phyloP scores from a whole-genome alignment of 2,888 invertebrate genomes.

The Hecatera dysodea region DNA sequence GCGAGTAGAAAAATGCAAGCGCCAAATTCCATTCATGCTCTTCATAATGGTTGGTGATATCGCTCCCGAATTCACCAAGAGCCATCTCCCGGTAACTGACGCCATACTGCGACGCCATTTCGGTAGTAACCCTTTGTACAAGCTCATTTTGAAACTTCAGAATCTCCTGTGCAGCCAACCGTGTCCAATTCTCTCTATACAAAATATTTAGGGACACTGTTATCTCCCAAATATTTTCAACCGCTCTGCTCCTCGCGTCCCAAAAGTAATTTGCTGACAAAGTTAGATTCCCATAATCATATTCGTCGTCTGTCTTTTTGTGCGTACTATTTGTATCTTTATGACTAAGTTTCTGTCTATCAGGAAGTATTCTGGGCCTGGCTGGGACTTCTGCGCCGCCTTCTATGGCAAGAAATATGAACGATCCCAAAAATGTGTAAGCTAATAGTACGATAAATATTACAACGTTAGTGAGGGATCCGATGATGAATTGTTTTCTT shows the following conservation, averaged over 20 bases:
- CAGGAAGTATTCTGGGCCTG: constrained; percentile 87
- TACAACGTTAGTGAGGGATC: constrained; percentile 95
- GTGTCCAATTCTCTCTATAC: constrained; percentile 97
- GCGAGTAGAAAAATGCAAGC: constrained; percentile 97
- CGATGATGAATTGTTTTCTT: constrained; percentile 92
- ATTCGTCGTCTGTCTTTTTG: constrained; percentile 85
- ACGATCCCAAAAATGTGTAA: constrained; percentile 94
- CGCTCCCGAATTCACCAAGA: constrained; percentile 85
- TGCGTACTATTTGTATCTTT: constrained; percentile 85
- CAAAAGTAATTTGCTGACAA: constrained; percentile 88
- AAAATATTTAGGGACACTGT: constrained; percentile 96
- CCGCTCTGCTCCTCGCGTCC: constrained; percentile 91
- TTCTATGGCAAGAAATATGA: constrained; percentile 96
- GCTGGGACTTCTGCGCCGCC: constrained; percentile 92
- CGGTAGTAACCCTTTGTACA: constrained; percentile 94
- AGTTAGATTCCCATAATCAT: constrained; percentile 83
- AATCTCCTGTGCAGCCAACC: constrained; percentile 94
- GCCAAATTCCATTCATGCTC: constrained; percentile 97
- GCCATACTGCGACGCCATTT: constrained; percentile 92
- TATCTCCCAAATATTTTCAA: constrained; percentile 97
- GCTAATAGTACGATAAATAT: constrained; percentile 95
- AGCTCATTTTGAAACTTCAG: constrained; percentile 96
- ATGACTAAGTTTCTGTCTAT: constrained; percentile 88
- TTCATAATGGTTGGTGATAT: constrained; percentile 85
- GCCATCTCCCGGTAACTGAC: constrained; percentile 90